Conservation (phyloP, 2,113 vertebrate genomes). For the Cathartes aura region DNA sequence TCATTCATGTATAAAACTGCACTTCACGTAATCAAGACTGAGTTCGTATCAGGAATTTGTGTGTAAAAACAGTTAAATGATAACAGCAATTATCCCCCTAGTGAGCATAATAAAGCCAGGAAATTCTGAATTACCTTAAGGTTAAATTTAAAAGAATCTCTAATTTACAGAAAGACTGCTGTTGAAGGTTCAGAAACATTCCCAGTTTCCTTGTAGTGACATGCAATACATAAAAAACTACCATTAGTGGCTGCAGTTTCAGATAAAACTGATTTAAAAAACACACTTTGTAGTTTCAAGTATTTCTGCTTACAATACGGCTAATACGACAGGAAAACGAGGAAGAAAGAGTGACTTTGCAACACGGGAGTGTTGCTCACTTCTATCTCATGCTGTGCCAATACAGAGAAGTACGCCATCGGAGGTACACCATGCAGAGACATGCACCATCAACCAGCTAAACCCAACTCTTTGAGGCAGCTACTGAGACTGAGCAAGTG, state of each 20-base stretch:
- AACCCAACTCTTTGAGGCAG: background rate
- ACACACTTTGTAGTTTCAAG: background rate
- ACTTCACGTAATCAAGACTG: background rate
- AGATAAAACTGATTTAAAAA: background rate
- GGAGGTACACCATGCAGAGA: background rate
- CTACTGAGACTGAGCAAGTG: background rate
- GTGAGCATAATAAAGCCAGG: background rate
- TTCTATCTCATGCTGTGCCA: background rate
- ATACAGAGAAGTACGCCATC: background rate
- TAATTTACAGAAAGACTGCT: background rate
- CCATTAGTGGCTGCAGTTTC: background rate
- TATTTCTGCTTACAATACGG: background rate
- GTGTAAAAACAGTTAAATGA: background rate
- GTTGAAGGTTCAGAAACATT: background rate
- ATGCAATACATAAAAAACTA: background rate
- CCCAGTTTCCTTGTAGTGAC: background rate
- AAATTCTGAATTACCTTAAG: background rate
- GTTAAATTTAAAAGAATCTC: background rate
- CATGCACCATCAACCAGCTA: background rate
- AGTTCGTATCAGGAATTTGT: background rate
- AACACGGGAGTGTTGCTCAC: background rate
- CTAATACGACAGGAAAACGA: background rate
- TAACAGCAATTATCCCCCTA: background rate
- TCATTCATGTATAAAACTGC: background rate
- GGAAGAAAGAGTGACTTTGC: conserved; percentile 7